These are phyloP conservation scores for Montifringilla adamsi DNA, from an alignment of 2,113 vertebrate species.

Conservation along the genomic window DNA sequence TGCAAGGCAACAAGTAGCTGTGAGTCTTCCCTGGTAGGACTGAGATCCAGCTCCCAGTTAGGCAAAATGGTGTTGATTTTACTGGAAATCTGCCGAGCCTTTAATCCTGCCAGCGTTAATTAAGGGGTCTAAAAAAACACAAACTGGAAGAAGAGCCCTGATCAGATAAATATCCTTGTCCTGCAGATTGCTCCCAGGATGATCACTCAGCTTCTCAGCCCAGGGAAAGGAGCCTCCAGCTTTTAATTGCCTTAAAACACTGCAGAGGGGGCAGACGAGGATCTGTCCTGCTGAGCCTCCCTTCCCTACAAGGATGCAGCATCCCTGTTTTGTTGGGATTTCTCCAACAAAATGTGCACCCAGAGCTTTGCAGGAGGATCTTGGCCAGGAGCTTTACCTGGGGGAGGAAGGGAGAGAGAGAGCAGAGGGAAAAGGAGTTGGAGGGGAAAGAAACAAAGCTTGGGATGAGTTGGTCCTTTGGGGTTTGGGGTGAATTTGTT, in stretches of 20 bases:
- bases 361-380: neutral
- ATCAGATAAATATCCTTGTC: slow-evolving; percentile 3
- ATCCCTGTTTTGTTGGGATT: neutral
- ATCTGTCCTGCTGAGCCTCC: neutral
- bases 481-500: neutral
- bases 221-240: neutral
- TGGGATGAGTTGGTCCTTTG: neutral
- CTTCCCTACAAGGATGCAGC: neutral
- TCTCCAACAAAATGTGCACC: neutral
- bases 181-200: slow-evolving; percentile 5
- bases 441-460: neutral
- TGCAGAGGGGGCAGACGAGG: neutral
- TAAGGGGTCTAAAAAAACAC: neutral
- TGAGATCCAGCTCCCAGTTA: neutral
- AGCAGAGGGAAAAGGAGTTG: neutral
- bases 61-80: neutral
- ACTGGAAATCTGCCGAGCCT: neutral
- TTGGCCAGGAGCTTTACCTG: neutral
- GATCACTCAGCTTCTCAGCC: neutral
- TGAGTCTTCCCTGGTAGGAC: neutral
- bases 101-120: slow-evolving; percentile 12
- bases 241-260: neutral
- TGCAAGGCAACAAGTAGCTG: neutral
- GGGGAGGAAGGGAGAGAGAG: neutral
- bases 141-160: neutral